Base-by-base conservation (phyloP, 2,113 vertebrate genomes). In the Marmota flaviventris region DNA sequence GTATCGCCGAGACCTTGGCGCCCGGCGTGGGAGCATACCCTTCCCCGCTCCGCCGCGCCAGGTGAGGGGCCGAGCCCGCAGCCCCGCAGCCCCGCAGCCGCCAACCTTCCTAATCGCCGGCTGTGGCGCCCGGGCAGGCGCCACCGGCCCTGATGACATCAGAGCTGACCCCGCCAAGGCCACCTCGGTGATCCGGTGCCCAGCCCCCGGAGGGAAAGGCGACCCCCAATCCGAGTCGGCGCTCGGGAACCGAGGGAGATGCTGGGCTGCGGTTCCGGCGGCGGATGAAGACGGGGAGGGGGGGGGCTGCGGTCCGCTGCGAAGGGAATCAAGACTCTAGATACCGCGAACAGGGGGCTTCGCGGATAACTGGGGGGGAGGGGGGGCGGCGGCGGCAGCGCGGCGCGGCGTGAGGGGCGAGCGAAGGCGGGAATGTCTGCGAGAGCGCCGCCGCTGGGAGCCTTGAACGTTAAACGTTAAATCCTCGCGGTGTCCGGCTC, bases 1-100 rank as follows among this genome's bases (percentile, higher is more conserved):
- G 45, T 4, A 20, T 22, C 45, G 1, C 67, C 18, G 0, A 51
- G 58, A 14, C n/a, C 42, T 6, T 32, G 25, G 2, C 1, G 42
- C 14, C 0, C 14, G 20, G 91, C 61, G 20, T 22, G 48, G 27
- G 22, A 25, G 29, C 29, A 18, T 20, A 51, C 29, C 9, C 22
- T 13, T 67, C 1, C 34, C 69, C 12, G 17, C 39, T 25, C 61
- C 61, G 61, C 61, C 8, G 24, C 14, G 56, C 67, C 85, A 89
- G 69, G 67, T 92, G 89, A 90, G 78, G 53, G 39, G 18, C 92
- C 11, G 45, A 53, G 20, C 51, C n/a, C 51, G 24, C 53, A 39
- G 56, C n/a, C 61, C 18, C 22, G 9, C 39, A 39, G 39, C n/a
- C 61, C 34, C 22, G 12, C 22, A 5, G 27, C 89, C 61, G n/a